Conservation (phyloP, 2,797 vertebrate species). For the Myiotriccus ornatus region DNA sequence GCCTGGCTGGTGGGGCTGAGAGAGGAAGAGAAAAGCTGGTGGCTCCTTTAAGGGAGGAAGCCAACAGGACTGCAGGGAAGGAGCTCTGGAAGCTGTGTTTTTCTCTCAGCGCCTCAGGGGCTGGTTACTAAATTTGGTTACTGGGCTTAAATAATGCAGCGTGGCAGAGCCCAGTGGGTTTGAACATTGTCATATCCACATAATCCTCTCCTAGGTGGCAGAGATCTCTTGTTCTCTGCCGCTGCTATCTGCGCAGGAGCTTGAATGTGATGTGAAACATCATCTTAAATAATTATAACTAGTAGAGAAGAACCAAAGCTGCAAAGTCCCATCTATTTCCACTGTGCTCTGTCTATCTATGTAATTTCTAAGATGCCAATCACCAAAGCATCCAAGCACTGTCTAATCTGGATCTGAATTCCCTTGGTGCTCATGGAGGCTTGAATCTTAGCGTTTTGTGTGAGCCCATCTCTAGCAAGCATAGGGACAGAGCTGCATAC, state of each 20-base stretch:
- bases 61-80: not conserved
- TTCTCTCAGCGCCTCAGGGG: slow-evolving; percentile 39
- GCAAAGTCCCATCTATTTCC: slow-evolving; percentile 60
- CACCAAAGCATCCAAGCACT: slow-evolving; percentile 52
- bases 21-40: not conserved
- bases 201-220: slow-evolving; percentile 64
- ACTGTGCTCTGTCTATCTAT: slow-evolving; percentile 39
- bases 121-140: slow-evolving; percentile 70
- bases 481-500: not conserved
- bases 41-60: slow-evolving; percentile 56
- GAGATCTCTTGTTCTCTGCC: slow-evolving; percentile 44
- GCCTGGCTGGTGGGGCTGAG: not conserved
- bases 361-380: slow-evolving; percentile 58
- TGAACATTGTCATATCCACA: slow-evolving; percentile 63
- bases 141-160: slow-evolving; percentile 71
- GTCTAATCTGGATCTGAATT: not conserved
- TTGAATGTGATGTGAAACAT: slow-evolving; percentile 63
- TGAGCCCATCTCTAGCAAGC: not conserved
- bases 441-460: not conserved
- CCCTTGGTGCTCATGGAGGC: not conserved
- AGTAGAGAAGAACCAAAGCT: slow-evolving; percentile 61
- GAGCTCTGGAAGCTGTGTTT: slow-evolving; percentile 58
- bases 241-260: slow-evolving; percentile 32
- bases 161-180: slow-evolving; percentile 67
- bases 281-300: slow-evolving; percentile 69